Conservation (phyloP, 64 coral and sea anemone species). For the Anthopleura sola region DNA sequence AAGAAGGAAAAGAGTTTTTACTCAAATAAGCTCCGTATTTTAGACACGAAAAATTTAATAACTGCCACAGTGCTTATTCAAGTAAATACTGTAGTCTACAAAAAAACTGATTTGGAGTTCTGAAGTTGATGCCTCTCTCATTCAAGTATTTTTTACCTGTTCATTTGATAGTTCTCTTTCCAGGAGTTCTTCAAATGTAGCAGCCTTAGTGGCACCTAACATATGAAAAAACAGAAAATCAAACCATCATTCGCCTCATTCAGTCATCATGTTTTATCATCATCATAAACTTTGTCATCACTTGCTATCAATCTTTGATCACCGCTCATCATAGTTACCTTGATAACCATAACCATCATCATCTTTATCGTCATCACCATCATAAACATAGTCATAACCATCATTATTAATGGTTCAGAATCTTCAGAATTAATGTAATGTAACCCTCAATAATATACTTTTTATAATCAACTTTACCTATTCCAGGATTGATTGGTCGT, state of each 20-base stretch:
- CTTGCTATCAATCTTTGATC: not conserved
- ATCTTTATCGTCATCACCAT: too few species aligned
- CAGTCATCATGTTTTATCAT: not conserved
- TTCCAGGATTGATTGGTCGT: conserved; percentile 52
- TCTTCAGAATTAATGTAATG: not conserved
- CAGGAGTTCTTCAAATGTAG: conserved; percentile 79
- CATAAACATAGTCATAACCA: too few species aligned
- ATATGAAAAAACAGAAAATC: not conserved
- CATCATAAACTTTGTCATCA: too few species aligned
- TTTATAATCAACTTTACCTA: conserved; percentile 14
- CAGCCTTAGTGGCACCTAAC: conserved; percentile 1
- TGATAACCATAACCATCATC: too few species aligned
- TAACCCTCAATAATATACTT: too few species aligned
- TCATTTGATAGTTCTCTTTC: conserved; percentile 68
- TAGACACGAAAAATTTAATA: too few species aligned
- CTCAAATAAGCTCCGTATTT: too few species aligned
- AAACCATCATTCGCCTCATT: not conserved
- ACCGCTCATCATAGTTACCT: not conserved
- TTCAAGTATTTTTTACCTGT: not conserved
- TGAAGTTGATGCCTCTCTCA: not conserved
- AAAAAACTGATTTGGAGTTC: too few species aligned
- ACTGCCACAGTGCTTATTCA: too few species aligned
- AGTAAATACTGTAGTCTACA: too few species aligned
- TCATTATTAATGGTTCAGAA: not conserved
- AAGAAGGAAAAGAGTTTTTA: too few species aligned